Percentiles rank a stretch among this genome's conserved stretches.
Evolutionary conservation across 2,888 invertebrate genomes (phyloP).

Genomic region (Molanna angustata): DNA sequence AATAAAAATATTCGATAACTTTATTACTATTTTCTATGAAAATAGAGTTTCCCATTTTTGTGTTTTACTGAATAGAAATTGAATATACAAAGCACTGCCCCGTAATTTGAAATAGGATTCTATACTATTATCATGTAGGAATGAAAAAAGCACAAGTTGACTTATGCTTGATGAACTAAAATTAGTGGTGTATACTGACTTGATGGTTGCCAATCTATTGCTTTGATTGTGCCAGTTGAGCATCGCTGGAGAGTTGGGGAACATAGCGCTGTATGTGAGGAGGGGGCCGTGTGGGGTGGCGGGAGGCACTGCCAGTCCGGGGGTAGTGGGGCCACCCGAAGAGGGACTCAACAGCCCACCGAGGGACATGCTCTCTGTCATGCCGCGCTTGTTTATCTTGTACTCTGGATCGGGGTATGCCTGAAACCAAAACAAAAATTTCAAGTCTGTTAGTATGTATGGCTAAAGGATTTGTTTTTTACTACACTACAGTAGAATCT

Average conservation of each 20-base stretch:
- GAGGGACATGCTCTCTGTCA: conserved; percentile 61
- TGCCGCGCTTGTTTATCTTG: conserved; percentile 85
- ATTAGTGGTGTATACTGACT: too few relatives aligned
- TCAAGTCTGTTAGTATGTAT: not conserved
- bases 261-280: conserved; percentile 74
- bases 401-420: conserved; percentile 90
- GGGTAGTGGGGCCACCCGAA: conserved; percentile 59
- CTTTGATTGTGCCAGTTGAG: conserved; percentile 90
- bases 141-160: too few relatives aligned
- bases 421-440: conserved; percentile 39
- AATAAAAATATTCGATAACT: too few relatives aligned
- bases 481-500: not conserved
- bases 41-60: too few relatives aligned
- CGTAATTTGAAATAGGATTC: too few relatives aligned
- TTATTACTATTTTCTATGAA: too few relatives aligned
- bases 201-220: conserved; percentile 68
- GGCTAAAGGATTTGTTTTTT: not conserved
- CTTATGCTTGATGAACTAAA: too few relatives aligned
- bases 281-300: conserved; percentile 45
- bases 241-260: conserved; percentile 81
- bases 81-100: too few relatives aligned
- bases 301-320: conserved; percentile 78
- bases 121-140: too few relatives aligned
- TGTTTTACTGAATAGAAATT: too few relatives aligned
- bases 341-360: conserved; percentile 29